Evolutionary conservation across 2,113 vertebrate genomes (phyloP).

Genomic region (Caranx melampygus): DNA sequence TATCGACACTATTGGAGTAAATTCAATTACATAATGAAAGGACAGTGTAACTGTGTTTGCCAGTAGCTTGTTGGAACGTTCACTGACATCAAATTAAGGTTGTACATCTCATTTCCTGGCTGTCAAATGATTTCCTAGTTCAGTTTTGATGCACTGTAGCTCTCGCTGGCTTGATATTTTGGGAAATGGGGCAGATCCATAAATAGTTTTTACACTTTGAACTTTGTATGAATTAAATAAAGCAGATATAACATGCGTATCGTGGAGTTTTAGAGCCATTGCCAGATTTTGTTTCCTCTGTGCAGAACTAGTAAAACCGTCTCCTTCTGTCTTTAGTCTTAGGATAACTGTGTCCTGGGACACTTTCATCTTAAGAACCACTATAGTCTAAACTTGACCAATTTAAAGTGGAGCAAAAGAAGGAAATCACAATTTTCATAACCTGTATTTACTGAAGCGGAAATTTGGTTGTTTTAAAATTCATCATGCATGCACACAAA

Average conservation of each 20-base stretch:
- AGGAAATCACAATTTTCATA: background rate
- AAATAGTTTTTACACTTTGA: no score
- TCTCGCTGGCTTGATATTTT: background rate
- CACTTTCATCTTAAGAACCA: background rate
- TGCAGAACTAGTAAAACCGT: no score
- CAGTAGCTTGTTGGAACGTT: constrained; percentile 4
- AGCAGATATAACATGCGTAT: background rate
- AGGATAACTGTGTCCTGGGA: no score
- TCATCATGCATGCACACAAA: background rate
- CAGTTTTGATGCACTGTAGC: no score
- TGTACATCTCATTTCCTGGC: background rate
- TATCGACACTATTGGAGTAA: background rate
- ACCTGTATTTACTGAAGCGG: background rate
- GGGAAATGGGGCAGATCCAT: background rate
- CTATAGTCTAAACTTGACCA: no score
- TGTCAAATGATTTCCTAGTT: background rate
- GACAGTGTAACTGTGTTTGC: constrained; percentile 20
- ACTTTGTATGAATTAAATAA: background rate
- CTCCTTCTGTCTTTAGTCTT: no score
- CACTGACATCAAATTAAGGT: constrained; percentile 16
- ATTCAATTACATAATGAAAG: constrained; percentile 35
- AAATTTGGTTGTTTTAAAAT: background rate
- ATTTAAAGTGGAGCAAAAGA: background rate
- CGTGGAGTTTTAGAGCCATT: background rate
- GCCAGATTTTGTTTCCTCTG: no score